Base-by-base conservation (phyloP, 2,113 vertebrate species). In the Grammatotria lemairii region DNA sequence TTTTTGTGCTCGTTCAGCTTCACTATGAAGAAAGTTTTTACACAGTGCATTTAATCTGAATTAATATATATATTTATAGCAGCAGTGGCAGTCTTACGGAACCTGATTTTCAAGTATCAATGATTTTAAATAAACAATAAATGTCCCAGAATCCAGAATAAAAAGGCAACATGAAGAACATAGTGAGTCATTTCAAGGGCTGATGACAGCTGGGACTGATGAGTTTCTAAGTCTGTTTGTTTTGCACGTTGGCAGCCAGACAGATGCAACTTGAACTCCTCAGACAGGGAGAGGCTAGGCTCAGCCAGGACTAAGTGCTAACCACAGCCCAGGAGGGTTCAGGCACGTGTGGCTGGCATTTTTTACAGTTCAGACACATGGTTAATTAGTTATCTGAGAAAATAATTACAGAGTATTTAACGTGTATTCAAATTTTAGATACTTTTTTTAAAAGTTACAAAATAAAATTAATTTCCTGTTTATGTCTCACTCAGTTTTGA, bases 331-430 rank as follows among this genome's bases (percentile, higher is more conserved):
- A 17, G 38, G 65, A 73, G n/a, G 2, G 65, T 42, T 70, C 1
- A 2, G 1, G n/a, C n/a, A 3, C 8, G 0, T 26, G 68, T 73
- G 38, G 40, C 8, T 23, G 38, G 5, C 8, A 26, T 23, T 26
- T 70, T 70, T 70, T 38, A 70, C 65, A 2, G 38, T 70, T 70
- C n/a, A 45, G 0, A 70, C 38, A 70, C n/a, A 73, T 45, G 12
- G 21, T 73, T 45, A 23, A 4, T 73, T 73, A 45, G 21, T 17
- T 73, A 45, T 26, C 14, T 73, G 68, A 73, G 68, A 73, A 26
- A 73, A 45, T 45, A 73, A 45, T 45, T 45, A 26, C 38, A 16
- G 3, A 45, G 5, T 73, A 16, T 73, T 26, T 16, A 26, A 7
- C 1, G 13, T 26, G 7, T 7, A 5, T 45, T 73, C 38, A 11